phyloP scores from a whole-genome alignment of 2,797 vertebrate genomes.

The Pagetopsis macropterus region DNA sequence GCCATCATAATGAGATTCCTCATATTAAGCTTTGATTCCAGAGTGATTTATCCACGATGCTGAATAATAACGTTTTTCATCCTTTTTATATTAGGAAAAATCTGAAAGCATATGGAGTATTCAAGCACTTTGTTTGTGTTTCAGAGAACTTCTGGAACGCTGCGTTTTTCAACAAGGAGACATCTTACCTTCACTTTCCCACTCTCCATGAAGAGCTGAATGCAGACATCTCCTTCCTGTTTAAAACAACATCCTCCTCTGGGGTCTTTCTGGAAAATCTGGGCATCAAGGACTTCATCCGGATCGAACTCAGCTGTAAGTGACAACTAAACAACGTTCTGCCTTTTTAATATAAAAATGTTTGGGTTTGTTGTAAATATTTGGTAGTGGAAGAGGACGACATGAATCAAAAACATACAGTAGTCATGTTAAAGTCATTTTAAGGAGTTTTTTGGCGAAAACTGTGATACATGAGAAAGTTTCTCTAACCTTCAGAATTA shows the following conservation, averaged over 20 bases:
- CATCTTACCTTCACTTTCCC: constrained; percentile 95
- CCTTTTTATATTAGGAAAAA: constrained; percentile 1
- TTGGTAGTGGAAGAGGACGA: not conserved
- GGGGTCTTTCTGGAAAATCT: constrained; percentile 97
- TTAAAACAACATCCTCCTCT: constrained; percentile 93
- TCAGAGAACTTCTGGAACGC: constrained; percentile 92
- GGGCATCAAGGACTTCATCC: constrained; percentile 95
- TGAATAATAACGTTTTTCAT: constrained; percentile 6
- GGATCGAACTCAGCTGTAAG: constrained; percentile 94
- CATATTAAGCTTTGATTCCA: constrained; percentile 48
- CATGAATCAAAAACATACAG: not conserved
- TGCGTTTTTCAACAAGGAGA: constrained; percentile 92
- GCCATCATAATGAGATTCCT: constrained; percentile 54
- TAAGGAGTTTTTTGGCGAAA: no score
- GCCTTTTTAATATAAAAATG: not conserved
- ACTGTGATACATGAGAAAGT: not conserved
- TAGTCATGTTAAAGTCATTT: no score
- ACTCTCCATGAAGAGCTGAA: constrained; percentile 94
- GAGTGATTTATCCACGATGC: constrained; percentile 10
- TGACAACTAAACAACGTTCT: constrained; percentile 42
- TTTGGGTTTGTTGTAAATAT: constrained; percentile 3
- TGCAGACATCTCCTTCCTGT: constrained; percentile 94
- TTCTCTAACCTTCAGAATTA: not conserved
- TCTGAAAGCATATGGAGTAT: not conserved
- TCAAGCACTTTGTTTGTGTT: constrained; percentile 28